phyloP scores from a whole-genome alignment of 2,797 vertebrate genomes.

The Natrix natrix region DNA sequence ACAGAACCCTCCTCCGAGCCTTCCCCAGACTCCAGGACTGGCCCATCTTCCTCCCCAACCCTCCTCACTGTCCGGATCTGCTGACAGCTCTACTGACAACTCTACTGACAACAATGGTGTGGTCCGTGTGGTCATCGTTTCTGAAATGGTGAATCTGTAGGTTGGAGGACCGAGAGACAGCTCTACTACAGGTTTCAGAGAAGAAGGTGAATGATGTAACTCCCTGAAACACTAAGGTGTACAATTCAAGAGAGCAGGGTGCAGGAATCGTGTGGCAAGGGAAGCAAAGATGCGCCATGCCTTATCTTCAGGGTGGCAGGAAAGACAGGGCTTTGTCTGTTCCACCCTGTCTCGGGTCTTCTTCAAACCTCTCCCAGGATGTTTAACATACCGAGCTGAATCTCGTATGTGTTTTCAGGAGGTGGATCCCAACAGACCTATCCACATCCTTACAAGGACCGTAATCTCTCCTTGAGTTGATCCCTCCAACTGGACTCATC shows the following conservation, averaged over 20 bases:
- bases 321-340: background rate
- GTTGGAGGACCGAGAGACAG: too few relatives aligned
- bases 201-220: background rate
- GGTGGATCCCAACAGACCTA: background rate
- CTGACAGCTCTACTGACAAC: too few relatives aligned
- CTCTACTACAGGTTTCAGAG: background rate
- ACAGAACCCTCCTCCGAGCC: too few relatives aligned
- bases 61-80: too few relatives aligned
- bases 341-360: background rate
- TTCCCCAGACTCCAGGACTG: too few relatives aligned
- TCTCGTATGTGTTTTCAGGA: background rate
- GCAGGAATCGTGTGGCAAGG: background rate
- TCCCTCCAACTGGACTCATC: background rate
- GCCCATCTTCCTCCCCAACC: too few relatives aligned
- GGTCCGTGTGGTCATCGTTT: background rate
- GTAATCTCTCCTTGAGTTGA: background rate
- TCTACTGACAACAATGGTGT: too few relatives aligned
- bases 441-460: background rate
- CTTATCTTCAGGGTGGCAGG: background rate
- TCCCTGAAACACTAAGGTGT: background rate
- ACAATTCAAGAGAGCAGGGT: background rate
- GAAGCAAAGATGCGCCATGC: background rate
- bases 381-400: background rate
- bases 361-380: background rate
- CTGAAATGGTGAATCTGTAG: background rate